Conservation (phyloP, 2,113 vertebrate genomes). For the Lepidothrix coronata region DNA sequence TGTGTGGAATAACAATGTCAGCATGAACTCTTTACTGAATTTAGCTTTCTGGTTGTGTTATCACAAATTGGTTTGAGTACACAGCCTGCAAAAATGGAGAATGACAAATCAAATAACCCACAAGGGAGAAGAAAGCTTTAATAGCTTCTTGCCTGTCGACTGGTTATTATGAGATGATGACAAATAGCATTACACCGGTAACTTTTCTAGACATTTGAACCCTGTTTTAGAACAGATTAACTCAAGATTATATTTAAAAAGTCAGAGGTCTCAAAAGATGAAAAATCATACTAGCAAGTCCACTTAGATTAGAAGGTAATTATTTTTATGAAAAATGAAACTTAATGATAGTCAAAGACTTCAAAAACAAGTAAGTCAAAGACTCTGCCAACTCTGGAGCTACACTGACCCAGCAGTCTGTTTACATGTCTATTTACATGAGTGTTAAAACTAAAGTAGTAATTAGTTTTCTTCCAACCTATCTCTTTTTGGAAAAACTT, state of each 20-base stretch:
- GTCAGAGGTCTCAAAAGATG: slow-evolving; percentile 11
- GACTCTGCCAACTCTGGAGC: not conserved
- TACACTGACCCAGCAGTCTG: not conserved
- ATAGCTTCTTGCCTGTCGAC: slow-evolving; percentile 39
- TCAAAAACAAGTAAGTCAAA: not conserved
- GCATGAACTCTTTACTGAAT: slow-evolving; percentile 52
- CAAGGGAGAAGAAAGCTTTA: slow-evolving; percentile 37
- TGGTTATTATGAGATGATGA: slow-evolving; percentile 44
- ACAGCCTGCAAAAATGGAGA: slow-evolving; percentile 32
- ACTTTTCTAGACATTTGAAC: slow-evolving; percentile 22
- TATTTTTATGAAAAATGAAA: not conserved
- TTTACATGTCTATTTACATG: not conserved
- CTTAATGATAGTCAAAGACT: not conserved
- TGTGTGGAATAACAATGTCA: slow-evolving; percentile 41
- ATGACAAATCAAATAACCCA: slow-evolving; percentile 63
- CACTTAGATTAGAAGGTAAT: not conserved
- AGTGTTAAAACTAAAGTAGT: not conserved
- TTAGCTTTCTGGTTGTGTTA: slow-evolving; percentile 59
- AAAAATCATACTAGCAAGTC: not conserved
- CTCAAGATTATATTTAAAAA: slow-evolving; percentile 7
- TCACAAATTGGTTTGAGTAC: slow-evolving; percentile 62
- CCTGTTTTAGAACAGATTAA: slow-evolving; percentile 16
- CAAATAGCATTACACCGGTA: slow-evolving; percentile 23
- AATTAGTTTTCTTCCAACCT: not conserved
- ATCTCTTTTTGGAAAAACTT: not conserved